Base-by-base conservation (phyloP, 2,113 vertebrate genomes). In the Synodontis membranacea region DNA sequence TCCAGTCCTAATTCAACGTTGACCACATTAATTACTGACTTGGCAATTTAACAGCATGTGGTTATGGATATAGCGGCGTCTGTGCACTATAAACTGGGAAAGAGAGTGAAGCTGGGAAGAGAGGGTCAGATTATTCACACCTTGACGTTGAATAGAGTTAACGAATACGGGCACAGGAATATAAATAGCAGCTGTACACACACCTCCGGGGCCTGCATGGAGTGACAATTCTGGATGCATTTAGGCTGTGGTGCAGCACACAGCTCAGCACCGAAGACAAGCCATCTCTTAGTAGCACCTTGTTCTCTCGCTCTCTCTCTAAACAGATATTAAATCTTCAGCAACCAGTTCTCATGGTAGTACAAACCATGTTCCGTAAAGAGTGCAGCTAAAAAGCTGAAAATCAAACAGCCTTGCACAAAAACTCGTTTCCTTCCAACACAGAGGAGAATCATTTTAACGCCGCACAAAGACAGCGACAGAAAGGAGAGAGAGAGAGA, bases 1-100 rank as follows among this genome's bases (percentile, higher is more conserved):
- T 87, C 60, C 84, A 62, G 79, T 82, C 89, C 58, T 86, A 87
- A 86, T 85, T 88, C 82, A 66, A 79, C 84, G 85, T 37, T 46
- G 84, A 82, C 84, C 86, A 82, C 84, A 88, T 86, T 80, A 88
- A 90, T 88, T 89, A 89, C 52, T 74, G 86, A 89, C 85, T 80
- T 58, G 48, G 80, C 86, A 86, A 52, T 80, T 87, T 44, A 87
- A 62, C 83, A 79, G 74, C 39, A 46, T 62, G 70, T 58, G 84
- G 58, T 82, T 80, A 82, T 66, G 78, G 42, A 84, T 87, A 86
- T 83, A 56, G 82, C 70, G 12, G 39, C 46, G 74, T 39, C 50
- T 83, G 50, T 68, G 80, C 17, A 75, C n/a, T 86, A 64, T 64
- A 46, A 12, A 66, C 62, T 64, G 52, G 5, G 31, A 48, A 84